A percentile compares a stretch with the other conserved stretches of the same genome.
phyloP scores from a whole-genome alignment of 53 echinoderm and acorn worm species.

The Arbacia lixula region DNA sequence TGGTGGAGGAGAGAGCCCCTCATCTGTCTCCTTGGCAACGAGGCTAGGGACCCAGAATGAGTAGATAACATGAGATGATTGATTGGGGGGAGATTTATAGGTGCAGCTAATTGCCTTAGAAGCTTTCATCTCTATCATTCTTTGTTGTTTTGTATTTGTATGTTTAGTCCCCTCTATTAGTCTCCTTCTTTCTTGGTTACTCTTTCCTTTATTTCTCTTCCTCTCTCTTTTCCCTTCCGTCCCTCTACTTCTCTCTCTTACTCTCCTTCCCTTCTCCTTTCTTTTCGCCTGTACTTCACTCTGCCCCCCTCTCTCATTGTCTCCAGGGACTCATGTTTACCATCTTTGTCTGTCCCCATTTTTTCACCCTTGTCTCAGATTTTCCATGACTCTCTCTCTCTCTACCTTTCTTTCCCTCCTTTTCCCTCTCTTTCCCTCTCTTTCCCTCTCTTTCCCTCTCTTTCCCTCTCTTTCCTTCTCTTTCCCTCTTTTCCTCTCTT shows the following conservation, averaged over 20 bases:
- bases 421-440: not conserved
- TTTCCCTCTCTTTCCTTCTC: too few species aligned
- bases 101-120: too few species aligned
- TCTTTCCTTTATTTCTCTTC: not conserved
- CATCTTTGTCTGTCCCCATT: not conserved
- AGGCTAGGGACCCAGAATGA: too few species aligned
- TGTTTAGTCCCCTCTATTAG: not conserved
- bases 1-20: too few species aligned
- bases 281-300: not conserved
- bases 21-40: too few species aligned
- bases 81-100: too few species aligned
- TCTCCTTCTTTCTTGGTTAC: not conserved
- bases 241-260: not conserved
- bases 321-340: conserved; percentile 14
- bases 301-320: not conserved
- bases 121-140: too few species aligned
- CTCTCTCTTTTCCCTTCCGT: not conserved
- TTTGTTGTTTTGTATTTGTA: too few species aligned
- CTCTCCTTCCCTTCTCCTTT: not conserved
- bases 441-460: not conserved
- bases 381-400: not conserved
- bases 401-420: not conserved
- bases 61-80: too few species aligned
- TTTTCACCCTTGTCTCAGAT: not conserved
- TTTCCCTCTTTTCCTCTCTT: not conserved